Percentiles rank a stretch among this genome's conserved stretches.
Conservation (phyloP, 2,888 invertebrate species). For the Agrenia bidenticulata region DNA sequence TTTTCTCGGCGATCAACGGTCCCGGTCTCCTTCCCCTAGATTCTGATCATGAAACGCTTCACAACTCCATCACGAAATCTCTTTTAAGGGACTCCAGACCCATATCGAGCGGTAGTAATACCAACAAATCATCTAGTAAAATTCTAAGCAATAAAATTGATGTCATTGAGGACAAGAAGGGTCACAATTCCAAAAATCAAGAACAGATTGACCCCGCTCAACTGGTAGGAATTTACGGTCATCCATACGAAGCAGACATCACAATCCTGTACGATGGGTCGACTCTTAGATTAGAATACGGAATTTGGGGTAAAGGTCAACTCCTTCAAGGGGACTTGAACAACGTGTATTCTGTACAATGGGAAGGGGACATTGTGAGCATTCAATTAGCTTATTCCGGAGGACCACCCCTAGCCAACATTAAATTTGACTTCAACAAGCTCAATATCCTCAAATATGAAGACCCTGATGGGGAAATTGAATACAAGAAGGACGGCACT, state of each 20-base stretch:
- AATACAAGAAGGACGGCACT: conserved; percentile 20
- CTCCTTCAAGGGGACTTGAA: conserved; percentile 3
- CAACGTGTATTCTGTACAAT: conserved; percentile 10
- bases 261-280: not conserved
- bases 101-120: too few species aligned
- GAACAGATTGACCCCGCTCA: not conserved
- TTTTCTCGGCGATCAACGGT: conserved; percentile 22
- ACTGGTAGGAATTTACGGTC: conserved; percentile 20
- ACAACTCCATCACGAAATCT: too few species aligned
- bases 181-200: too few species aligned
- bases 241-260: conserved; percentile 19
- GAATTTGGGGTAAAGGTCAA: conserved; percentile 13
- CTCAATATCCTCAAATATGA: conserved; percentile 6
- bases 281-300: conserved; percentile 16
- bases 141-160: too few species aligned
- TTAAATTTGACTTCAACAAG: conserved; percentile 2
- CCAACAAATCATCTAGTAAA: too few species aligned
- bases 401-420: conserved; percentile 7
- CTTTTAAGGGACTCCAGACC: too few species aligned
- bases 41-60: conserved; percentile 5
- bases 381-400: conserved; percentile 9
- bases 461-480: conserved; percentile 17
- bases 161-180: not conserved
- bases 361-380: conserved; percentile 11
- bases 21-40: conserved; percentile 16